Evolutionary conservation across 64 coral and sea anemone species (phyloP).

Genomic region (Catalaphyllia jardinei): DNA sequence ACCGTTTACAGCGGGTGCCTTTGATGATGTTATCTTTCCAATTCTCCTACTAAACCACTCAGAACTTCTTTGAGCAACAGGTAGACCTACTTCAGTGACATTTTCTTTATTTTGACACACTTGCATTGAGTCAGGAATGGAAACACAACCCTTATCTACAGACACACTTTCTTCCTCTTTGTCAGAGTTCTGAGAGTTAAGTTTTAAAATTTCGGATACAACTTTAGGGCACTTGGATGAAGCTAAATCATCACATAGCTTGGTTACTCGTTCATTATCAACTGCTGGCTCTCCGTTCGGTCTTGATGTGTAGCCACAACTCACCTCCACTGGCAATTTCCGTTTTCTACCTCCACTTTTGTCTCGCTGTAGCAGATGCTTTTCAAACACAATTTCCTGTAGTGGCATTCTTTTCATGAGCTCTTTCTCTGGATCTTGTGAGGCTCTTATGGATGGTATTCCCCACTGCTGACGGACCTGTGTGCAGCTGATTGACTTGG

Average conservation of each 20-base stretch:
- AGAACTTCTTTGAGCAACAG: not conserved
- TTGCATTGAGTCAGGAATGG: no score
- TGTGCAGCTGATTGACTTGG: slow-evolving; percentile 41
- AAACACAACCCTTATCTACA: no score
- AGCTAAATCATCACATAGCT: no score
- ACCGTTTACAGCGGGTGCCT: no score
- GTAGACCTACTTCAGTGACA: no score
- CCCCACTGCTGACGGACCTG: not conserved
- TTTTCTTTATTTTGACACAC: not conserved
- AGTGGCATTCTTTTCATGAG: no score
- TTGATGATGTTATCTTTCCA: slow-evolving; percentile 14
- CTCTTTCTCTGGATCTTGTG: slow-evolving; percentile 45
- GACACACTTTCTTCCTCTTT: not conserved
- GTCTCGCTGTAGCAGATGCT: slow-evolving; percentile 54
- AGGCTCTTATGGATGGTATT: slow-evolving; percentile 43
- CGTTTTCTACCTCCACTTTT: slow-evolving; percentile 38
- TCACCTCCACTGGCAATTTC: slow-evolving; percentile 47
- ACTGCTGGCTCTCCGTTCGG: slow-evolving; percentile 43
- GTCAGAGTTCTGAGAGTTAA: not conserved
- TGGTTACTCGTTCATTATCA: not conserved
- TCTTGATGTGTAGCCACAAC: slow-evolving; percentile 41
- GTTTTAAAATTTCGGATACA: no score
- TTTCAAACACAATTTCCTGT: slow-evolving; percentile 49
- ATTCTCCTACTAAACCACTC: slow-evolving; percentile 19
- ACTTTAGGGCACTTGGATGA: no score